phyloP scores from a whole-genome alignment of 2,888 invertebrate genomes.

The Archips xylosteana region DNA sequence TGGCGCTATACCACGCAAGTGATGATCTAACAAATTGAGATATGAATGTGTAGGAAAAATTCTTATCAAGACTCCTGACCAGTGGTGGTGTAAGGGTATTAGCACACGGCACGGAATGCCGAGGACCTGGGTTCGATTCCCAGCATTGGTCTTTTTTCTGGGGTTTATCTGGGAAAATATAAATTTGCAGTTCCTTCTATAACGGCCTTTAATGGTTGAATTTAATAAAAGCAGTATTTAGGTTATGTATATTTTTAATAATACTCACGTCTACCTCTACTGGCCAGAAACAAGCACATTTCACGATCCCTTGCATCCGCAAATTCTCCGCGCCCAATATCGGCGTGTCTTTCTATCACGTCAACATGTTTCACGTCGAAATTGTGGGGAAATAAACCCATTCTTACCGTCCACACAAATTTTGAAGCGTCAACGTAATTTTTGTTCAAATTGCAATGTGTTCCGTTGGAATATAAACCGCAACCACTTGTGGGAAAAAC shows the following conservation, averaged over 20 bases:
- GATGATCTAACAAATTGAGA: too few relatives aligned
- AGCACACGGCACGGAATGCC: too few relatives aligned
- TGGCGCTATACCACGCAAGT: too few relatives aligned
- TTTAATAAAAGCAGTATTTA: too few relatives aligned
- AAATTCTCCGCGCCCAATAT: slow-evolving; percentile 41
- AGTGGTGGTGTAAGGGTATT: too few relatives aligned
- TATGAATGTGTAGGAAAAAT: too few relatives aligned
- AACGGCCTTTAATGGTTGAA: too few relatives aligned
- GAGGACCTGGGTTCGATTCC: too few relatives aligned
- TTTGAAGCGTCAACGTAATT: slow-evolving; percentile 13
- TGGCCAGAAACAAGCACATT: slow-evolving; percentile 45
- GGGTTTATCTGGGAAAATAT: too few relatives aligned
- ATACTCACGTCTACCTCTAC: slow-evolving; percentile 31
- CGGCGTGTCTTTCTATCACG: slow-evolving; percentile 21
- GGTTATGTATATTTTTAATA: slow-evolving; percentile 8
- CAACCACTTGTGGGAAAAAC: slow-evolving; percentile 66
- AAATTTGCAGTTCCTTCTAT: too few relatives aligned
- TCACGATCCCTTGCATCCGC: slow-evolving; percentile 46
- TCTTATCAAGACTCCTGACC: too few relatives aligned
- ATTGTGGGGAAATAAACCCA: neutral
- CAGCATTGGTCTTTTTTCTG: too few relatives aligned
- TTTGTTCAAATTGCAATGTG: slow-evolving; percentile 9
- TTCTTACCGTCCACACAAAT: slow-evolving; percentile 7
- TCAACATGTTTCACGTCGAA: slow-evolving; percentile 13
- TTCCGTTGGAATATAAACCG: slow-evolving; percentile 8